Evolutionary conservation across 2,888 invertebrate species (phyloP), one percentile per base, ranked within the genome.

Genomic region (Polydrusus tereticollis): DNA sequence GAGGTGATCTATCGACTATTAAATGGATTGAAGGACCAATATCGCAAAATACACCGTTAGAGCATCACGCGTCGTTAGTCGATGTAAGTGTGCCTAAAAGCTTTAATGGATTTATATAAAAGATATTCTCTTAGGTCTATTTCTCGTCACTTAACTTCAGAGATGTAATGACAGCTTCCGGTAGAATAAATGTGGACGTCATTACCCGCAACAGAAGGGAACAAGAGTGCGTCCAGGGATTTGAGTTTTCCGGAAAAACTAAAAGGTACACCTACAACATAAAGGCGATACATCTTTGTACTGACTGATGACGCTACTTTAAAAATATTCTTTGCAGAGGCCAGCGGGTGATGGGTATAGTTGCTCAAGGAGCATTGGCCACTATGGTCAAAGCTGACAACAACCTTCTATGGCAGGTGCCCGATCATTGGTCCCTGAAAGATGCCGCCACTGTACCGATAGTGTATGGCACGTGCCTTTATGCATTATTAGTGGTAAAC

Each of bases 111-210:
- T 26, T 5, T 26, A 4, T 38, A n/a, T n/a, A 38, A 38, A 12
- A 12, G 6, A 16, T 18, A 12, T 38, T 52, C 16, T 70, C 12
- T 6, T 67, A 79, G 77, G 63, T 77, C 20, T 89, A 92, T 79
- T 96, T 93, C 82, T 86, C 95, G 0, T 90, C 97, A 0, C 84
- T 98, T 12, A 99, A 99, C 86, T 98, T 98, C 90, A 92, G 96
- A 80, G 98, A 98, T 84, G 88, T 98, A 0, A 98, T 98, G 98
- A 88, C 95, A 0, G 95, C 97, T 0, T 94, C 95, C 0, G 98
- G 97, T 1, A 95, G 95, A 80, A 89, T 98, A 6, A 91, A 94
- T 5, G 90, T 91, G 0, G 97, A 98, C 82, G 90, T 94, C 0
- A 90, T 95, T 0, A 93, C 93, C 0, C 88, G 88, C 36, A 88